A percentile compares a stretch with the other conserved stretches of the same genome.
phyloP scores from a whole-genome alignment of 2,113 vertebrate species.

The Phylloscopus trochiloides region DNA sequence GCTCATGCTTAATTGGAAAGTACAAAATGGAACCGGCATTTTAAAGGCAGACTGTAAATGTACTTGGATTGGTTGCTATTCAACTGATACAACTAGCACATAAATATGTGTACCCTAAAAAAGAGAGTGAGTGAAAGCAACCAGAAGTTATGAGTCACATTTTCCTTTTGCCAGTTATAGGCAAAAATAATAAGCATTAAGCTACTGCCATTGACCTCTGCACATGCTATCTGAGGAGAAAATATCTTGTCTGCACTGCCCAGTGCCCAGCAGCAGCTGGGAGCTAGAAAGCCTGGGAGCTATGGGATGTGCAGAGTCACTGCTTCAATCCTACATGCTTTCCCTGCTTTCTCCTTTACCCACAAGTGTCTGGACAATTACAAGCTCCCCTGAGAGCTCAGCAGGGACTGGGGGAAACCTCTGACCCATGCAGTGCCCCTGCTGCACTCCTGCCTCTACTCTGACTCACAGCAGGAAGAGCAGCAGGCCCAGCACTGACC shows the following conservation, averaged over 20 bases:
- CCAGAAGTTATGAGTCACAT: constrained; percentile 1
- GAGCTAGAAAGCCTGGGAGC: neutral
- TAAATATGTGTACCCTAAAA: constrained; percentile 17
- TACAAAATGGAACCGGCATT: constrained; percentile 65
- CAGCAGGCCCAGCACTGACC: neutral
- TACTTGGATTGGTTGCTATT: constrained; percentile 67
- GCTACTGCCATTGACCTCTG: neutral
- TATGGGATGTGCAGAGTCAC: neutral
- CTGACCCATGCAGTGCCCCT: neutral
- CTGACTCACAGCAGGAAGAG: fast-evolving
- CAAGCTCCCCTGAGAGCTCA: fast-evolving
- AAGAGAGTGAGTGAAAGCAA: neutral
- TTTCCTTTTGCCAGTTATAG: constrained; percentile 14
- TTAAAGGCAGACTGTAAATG: constrained; percentile 71
- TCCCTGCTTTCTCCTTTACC: neutral
- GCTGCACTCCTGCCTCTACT: neutral
- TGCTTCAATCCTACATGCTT: fast-evolving
- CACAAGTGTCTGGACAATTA: fast-evolving
- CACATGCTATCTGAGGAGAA: neutral
- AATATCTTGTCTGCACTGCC: neutral
- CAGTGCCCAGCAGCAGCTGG: neutral
- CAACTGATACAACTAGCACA: constrained; percentile 70
- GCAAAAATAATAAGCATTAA: neutral
- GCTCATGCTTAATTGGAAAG: constrained; percentile 67
- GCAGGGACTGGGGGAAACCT: neutral